phyloP scores from a whole-genome alignment of 2,888 invertebrate species.

The Lagria hirta region DNA sequence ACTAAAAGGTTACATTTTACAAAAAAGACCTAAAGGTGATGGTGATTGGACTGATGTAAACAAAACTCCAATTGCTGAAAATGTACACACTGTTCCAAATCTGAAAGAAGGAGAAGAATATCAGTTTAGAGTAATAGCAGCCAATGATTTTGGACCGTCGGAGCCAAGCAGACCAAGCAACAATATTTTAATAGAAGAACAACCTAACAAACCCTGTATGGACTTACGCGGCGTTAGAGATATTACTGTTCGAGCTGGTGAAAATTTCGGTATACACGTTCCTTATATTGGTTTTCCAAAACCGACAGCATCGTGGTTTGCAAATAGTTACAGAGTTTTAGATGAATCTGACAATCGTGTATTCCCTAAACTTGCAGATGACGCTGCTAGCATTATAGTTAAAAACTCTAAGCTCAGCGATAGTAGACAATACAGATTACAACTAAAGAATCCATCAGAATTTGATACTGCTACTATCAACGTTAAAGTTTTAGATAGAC shows the following conservation, averaged over 20 bases:
- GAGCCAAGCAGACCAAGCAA: conserved; percentile 81
- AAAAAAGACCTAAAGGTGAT: conserved; percentile 82
- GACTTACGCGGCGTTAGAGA: conserved; percentile 92
- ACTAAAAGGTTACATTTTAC: conserved; percentile 88
- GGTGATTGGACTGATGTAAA: conserved; percentile 87
- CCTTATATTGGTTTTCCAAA: conserved; percentile 96
- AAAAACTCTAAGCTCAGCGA: conserved; percentile 89
- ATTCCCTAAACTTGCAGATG: conserved; percentile 79
- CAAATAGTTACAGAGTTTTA: conserved; percentile 78
- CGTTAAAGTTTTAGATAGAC: conserved; percentile 92
- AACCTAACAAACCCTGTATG: conserved; percentile 94
- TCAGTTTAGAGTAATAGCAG: conserved; percentile 92
- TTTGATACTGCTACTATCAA: conserved; percentile 94
- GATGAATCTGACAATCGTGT: conserved; percentile 78
- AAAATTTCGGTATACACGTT: conserved; percentile 95
- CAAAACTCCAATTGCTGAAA: conserved; percentile 72
- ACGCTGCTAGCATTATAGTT: conserved; percentile 88
- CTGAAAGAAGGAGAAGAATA: conserved; percentile 92
- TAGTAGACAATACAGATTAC: conserved; percentile 88
- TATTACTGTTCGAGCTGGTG: conserved; percentile 95
- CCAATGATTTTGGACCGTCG: conserved; percentile 84
- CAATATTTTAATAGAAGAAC: conserved; percentile 81
- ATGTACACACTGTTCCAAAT: conserved; percentile 80
- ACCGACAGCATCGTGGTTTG: conserved; percentile 92
- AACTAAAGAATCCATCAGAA: conserved; percentile 91